Base-by-base conservation (phyloP, 2,888 invertebrate genomes). In the Macaria notata region DNA sequence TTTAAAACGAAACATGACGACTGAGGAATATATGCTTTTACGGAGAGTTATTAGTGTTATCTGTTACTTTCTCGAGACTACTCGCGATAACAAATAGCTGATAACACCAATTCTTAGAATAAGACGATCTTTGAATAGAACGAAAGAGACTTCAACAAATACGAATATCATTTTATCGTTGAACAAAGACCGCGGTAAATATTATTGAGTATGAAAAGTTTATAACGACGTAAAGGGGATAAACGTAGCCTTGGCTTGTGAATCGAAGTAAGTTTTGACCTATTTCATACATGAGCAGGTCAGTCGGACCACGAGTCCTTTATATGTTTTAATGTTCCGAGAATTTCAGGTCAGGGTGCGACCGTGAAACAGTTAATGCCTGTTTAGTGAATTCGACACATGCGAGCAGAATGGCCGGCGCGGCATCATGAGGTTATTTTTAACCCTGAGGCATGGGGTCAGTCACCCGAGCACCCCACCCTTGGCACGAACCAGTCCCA, bases 341-440 rank as follows among this genome's bases (percentile, higher is more conserved):
- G 80, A 83, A 87, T 84, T 78, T 79, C 85, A 87, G 89, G 90
- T 88, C 89, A 88, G 80, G 83, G 81, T 78, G 84, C 83, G 91
- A 86, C 91, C 90, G 78, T 91, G 91, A 91, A 90, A 89, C 87
- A 87, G 83, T 86, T 88, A 85, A 85, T 84, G 83, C 79, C 85
- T 88, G 87, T 88, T 88, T 87, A 87, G 86, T 88, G 83, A 88
- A 90, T 89, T 89, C 89, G 86, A 89, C 91, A 90, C 84, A 91
- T 90, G 90, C 82, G 83, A 88, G 80, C 90, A 88, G 90, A 90
- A 89, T 87, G 88, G 81, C 83, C 86, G 87, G 78, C 79, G 79
- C 78, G 81, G 82, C 82, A 83, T 77, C 83, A 83, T 77, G 76
- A 80, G 79, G 86, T 89, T 90, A 90, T 90, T 90, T 91, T 91